A percentile compares a stretch with the other conserved stretches of the same genome.
Evolutionary conservation across 2,888 invertebrate species (phyloP).

Genomic region (Electrophaes corylata): DNA sequence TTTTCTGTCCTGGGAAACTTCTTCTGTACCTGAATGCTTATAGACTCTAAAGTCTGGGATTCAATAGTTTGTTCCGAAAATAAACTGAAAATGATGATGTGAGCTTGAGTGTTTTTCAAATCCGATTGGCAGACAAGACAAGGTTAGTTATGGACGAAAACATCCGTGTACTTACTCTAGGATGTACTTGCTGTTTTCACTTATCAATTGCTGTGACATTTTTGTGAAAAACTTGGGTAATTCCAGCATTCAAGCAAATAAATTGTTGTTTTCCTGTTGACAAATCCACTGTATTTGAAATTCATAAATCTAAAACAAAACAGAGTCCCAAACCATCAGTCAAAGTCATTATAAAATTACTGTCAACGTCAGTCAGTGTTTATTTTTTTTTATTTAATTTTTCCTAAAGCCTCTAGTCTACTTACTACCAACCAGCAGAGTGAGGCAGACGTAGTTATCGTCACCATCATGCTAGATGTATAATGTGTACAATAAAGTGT

Average conservation of each 20-base stretch:
- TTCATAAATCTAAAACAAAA: slow-evolving; percentile 10
- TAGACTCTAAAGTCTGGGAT: slow-evolving; percentile 89
- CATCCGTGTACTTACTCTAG: slow-evolving; percentile 67
- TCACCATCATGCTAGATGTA: too few relatives aligned
- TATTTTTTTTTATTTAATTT: not conserved
- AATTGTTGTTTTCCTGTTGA: not conserved
- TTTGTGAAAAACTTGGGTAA: slow-evolving; percentile 33
- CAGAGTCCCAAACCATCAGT: not conserved
- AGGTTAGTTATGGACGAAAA: slow-evolving; percentile 17
- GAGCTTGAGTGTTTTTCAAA: slow-evolving; percentile 2
- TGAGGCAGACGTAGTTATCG: too few relatives aligned
- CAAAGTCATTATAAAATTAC: not conserved
- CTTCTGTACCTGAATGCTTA: slow-evolving; percentile 91
- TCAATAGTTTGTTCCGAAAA: slow-evolving; percentile 90
- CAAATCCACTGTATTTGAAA: not conserved
- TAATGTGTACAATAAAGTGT: too few relatives aligned
- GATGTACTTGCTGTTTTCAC: slow-evolving; percentile 79
- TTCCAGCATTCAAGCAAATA: slow-evolving; percentile 20
- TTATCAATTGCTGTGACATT: slow-evolving; percentile 74
- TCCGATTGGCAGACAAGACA: slow-evolving; percentile 36
- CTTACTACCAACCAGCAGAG: too few relatives aligned
- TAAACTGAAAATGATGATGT: slow-evolving; percentile 77
- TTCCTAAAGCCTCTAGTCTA: too few relatives aligned
- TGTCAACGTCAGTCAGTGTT: not conserved
- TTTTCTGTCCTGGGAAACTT: slow-evolving; percentile 91